phyloP scores from a whole-genome alignment of 2,888 invertebrate species.

The Sinhomidia bicolor region DNA sequence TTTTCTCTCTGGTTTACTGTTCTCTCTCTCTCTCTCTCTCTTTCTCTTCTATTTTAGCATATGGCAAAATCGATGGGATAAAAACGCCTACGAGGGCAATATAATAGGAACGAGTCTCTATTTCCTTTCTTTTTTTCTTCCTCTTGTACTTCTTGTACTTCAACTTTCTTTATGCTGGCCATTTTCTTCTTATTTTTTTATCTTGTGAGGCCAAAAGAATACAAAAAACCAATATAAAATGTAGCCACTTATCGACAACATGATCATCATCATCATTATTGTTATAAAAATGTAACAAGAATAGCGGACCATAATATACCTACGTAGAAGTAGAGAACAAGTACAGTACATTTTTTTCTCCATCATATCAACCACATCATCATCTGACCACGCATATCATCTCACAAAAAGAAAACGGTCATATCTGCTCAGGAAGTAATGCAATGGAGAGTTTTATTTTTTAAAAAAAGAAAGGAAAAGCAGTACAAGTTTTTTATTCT shows the following conservation, averaged over 20 bases:
- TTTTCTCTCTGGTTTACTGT: neutral
- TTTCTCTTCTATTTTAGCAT: no score
- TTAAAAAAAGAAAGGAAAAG: neutral
- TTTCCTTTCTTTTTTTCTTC: neutral
- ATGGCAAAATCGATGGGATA: constrained; percentile 58
- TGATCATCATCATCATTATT: constrained; percentile 21
- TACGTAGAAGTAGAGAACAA: no score
- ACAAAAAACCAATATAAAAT: constrained; percentile 1
- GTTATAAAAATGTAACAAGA: constrained; percentile 1
- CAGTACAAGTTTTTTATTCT: neutral
- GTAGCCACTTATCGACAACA: constrained; percentile 40
- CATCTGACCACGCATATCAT: neutral
- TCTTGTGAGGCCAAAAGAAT: neutral
- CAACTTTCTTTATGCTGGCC: neutral
- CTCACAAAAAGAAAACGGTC: neutral
- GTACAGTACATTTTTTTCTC: no score
- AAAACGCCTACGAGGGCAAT: constrained; percentile 53
- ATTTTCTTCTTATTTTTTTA: neutral
- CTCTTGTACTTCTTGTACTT: neutral
- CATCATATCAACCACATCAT: neutral
- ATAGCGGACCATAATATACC: neutral
- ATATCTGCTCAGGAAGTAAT: constrained; percentile 23
- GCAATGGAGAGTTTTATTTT: constrained; percentile 15
- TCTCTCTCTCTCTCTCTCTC: no score
- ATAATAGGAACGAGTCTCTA: constrained; percentile 34